Conservation (phyloP, 2,113 vertebrate species). For the Bujurquina vittata region DNA sequence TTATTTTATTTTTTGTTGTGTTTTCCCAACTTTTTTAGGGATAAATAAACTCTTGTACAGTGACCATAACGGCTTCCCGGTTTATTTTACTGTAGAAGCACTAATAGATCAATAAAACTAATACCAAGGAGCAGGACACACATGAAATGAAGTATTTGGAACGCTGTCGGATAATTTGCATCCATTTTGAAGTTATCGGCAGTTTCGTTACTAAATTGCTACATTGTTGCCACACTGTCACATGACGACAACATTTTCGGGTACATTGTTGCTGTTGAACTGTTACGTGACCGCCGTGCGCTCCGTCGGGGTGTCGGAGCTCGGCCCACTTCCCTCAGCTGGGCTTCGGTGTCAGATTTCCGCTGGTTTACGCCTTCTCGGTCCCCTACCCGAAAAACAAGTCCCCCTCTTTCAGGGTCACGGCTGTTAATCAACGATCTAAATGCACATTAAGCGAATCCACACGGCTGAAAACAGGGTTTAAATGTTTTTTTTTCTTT, state of each 20-base stretch:
- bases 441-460: neutral
- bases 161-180: neutral
- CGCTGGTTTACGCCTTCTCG: constrained; percentile 65
- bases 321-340: constrained; percentile 74
- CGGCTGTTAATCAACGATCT: neutral
- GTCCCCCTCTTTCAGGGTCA: neutral
- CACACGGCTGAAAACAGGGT: accelerated
- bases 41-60: neutral
- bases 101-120: neutral
- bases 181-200: neutral
- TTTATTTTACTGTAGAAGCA: neutral
- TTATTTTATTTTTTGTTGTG: neutral
- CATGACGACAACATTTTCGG: neutral
- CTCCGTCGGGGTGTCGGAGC: constrained; percentile 9
- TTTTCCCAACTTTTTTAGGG: neutral
- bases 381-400: constrained; percentile 40
- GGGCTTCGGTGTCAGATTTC: constrained; percentile 74
- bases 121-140: neutral
- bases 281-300: neutral
- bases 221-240: neutral
- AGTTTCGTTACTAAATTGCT: neutral
- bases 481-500: neutral
- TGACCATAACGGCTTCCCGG: too few species aligned
- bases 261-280: neutral
- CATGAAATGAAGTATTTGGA: neutral